phyloP scores from a whole-genome alignment of 1,140 invertebrate species.

The Ephestia elutella region DNA sequence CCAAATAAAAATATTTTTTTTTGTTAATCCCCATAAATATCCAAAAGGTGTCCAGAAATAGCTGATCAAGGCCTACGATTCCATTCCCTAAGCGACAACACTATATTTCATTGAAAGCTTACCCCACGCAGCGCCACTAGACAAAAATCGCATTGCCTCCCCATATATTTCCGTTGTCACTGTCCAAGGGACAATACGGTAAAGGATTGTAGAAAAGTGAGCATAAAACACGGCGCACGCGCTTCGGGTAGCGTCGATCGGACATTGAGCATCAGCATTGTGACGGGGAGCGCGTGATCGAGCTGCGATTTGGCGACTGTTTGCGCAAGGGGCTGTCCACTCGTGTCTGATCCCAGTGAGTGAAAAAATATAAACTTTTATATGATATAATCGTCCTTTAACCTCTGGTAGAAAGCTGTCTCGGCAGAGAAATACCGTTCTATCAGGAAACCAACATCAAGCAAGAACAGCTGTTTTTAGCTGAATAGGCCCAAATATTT shows the following conservation, averaged over 20 bases:
- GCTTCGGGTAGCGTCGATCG: slow-evolving; percentile 49
- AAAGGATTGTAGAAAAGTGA: slow-evolving; percentile 63
- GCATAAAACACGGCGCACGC: slow-evolving; percentile 59
- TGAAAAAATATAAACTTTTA: neutral
- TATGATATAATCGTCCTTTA: too few relatives aligned
- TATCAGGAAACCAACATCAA: too few relatives aligned
- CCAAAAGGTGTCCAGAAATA: slow-evolving; percentile 4
- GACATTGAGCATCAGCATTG: slow-evolving; percentile 45
- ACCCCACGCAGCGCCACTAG: slow-evolving; percentile 61
- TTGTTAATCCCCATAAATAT: slow-evolving; percentile 4
- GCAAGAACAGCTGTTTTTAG: too few relatives aligned
- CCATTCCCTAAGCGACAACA: slow-evolving; percentile 15
- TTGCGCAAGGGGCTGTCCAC: neutral
- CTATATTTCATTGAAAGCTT: slow-evolving; percentile 35
- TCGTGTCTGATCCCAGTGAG: neutral
- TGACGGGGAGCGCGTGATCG: slow-evolving; percentile 39
- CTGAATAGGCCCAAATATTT: too few relatives aligned
- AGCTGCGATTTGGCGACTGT: slow-evolving; percentile 50
- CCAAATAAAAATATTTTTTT: neutral
- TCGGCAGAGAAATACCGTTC: too few relatives aligned
- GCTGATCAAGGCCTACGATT: slow-evolving; percentile 4
- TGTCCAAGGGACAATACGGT: slow-evolving; percentile 44
- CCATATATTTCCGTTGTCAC: slow-evolving; percentile 56
- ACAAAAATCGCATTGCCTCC: slow-evolving; percentile 59
- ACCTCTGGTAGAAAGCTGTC: too few relatives aligned